Conservation (phyloP, 2,113 vertebrate genomes). For the Diglossa brunneiventris region DNA sequence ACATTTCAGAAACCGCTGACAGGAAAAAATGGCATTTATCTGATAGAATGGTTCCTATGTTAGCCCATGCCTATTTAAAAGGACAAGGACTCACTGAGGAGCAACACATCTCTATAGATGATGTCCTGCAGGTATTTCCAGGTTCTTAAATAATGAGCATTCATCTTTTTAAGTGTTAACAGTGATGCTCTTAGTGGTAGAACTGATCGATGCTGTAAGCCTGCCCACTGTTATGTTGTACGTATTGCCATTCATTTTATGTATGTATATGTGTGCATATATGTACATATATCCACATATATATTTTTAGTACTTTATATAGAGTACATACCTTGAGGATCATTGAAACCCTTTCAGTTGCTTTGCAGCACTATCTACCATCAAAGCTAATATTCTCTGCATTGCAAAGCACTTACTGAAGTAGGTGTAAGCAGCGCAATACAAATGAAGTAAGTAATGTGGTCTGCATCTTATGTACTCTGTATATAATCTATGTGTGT, state of each 20-base stretch:
- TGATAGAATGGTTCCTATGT: background rate
- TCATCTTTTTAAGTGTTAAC: background rate
- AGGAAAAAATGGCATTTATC: background rate
- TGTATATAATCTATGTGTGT: slow-evolving; percentile 73
- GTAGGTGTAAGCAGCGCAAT: background rate
- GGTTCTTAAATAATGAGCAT: background rate
- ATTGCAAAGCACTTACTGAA: background rate
- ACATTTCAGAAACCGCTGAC: background rate
- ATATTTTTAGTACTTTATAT: slow-evolving; percentile 70
- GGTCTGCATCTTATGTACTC: slow-evolving; percentile 78
- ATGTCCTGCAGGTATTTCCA: slow-evolving; percentile 25
- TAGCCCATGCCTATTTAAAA: background rate
- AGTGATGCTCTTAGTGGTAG: slow-evolving; percentile 27
- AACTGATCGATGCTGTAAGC: slow-evolving; percentile 27
- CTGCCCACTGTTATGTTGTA: slow-evolving; percentile 65
- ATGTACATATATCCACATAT: slow-evolving; percentile 70
- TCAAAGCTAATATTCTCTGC: slow-evolving; percentile 23
- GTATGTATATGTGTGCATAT: slow-evolving; percentile 75
- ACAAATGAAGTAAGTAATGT: background rate
- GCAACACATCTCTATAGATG: background rate
- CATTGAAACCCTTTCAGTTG: slow-evolving; percentile 50
- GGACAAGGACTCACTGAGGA: background rate
- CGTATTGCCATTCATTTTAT: slow-evolving; percentile 71
- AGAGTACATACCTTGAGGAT: slow-evolving; percentile 79
- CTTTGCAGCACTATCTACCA: slow-evolving; percentile 4